Evolutionary conservation across 2,113 vertebrate species (phyloP), one percentile per base, ranked within the genome.

Genomic region (Genyomyrus donnyi): DNA sequence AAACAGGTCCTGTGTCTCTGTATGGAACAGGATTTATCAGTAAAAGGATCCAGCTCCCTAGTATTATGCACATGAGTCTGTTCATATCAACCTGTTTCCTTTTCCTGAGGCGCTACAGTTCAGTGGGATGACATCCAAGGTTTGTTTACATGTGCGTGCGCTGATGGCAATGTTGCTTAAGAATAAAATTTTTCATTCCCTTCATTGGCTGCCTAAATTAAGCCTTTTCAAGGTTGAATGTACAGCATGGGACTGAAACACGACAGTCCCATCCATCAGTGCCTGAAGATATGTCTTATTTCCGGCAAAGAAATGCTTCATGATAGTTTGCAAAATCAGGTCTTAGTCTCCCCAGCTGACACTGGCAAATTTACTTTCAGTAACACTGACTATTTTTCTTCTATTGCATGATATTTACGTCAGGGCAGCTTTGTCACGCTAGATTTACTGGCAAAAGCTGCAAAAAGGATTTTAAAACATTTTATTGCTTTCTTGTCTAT

Each of bases 221-320:
- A 90, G 87, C 87, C 74, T 88, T 90, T 77, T 90, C 90, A 88
- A 90, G 90, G 90, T 88, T 90, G 90, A 88, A 88, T 56, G 74
- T 90, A 46, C 90, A 90, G 87, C 90, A 88, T 88, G 90, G 90
- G 90, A 88, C 86, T 90, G 90, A 88, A 90, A 85, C 70, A 90
- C 66, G 90, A 88, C 90, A 90, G 90, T 46, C 77, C 46, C 87
- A 90, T 90, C 90, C 66, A 90, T 90, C 90, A 90, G 86, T 84
- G 90, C 90, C 86, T 88, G 87, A 27, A 88, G 87, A 90, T 90
- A 88, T 88, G 80, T 90, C 90, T 90, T 84, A 88, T 58, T 88
- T 90, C 87, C 87, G 31, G 90, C 42, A 49, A 88, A 70, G 70
- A 90, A 90, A 90, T 88, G 52, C 74, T 83, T 88, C 87, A 80